Evolutionary conservation across 2,888 invertebrate genomes (phyloP), one percentile per base, ranked within the genome.

Genomic region (Bruchidius siliquastri): DNA sequence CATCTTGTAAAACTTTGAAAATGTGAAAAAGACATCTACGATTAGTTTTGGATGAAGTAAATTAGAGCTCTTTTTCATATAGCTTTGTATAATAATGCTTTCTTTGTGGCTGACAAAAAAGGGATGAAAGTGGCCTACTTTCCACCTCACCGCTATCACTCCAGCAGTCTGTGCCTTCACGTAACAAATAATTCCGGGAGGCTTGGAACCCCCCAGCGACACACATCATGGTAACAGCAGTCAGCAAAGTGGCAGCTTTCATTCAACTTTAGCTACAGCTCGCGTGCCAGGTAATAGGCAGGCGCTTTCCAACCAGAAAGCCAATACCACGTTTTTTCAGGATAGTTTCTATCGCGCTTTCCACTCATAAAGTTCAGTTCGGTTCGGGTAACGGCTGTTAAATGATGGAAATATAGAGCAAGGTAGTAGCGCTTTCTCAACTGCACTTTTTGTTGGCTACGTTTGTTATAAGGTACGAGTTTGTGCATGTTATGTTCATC

Each of bases 251-350:
- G 80, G 76, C 80, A 80, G 80, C 73, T 77, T 80, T 79, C 80
- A 80, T 82, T 82, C 82, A 49, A 49, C 49, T 49, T 80, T 80
- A 79, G 79, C 77, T 79, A 49, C 49, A 78, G 82, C 82, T 84
- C 84, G 83, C 84, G 83, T 84, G 83, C 74, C 72, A 73, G 74
- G 80, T 81, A 83, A 81, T 82, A 83, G 81, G 83, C 81, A 84
- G 83, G 83, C 84, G 83, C 82, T 82, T 81, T 76, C 73, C 73
- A 73, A 76, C 74, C 79, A 78, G 77, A 77, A 80, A 81, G 79
- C 78, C 77, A 73, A 77, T 77, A 74, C 75, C 49, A 49, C 49
- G 49, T 13, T 49, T 49, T 49, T 49, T 49, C 49, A 13, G 49
- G 8, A 49, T 49, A 49, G 49, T 49, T 49, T 49, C 49, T 18